Percentiles rank a stretch among this genome's conserved stretches.
These are phyloP conservation scores for Vespertilio murinus DNA, from an alignment of 2,797 vertebrate species.

Conservation along the genomic window DNA sequence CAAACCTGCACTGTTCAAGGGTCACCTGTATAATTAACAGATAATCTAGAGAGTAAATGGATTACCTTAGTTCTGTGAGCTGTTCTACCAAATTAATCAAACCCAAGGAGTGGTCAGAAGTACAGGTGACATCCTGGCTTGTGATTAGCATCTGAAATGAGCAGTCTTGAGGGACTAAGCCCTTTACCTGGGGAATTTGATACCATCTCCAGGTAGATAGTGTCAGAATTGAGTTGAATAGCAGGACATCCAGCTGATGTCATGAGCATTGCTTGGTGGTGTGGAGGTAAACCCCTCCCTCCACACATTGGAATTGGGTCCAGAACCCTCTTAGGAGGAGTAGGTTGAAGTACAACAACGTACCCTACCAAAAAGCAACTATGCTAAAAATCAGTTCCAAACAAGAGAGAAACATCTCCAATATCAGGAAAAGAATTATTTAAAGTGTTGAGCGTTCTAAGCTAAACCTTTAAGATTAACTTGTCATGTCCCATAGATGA, in stretches of 20 bases:
- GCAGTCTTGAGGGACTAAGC: not conserved
- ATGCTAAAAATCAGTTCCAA: conserved; percentile 7
- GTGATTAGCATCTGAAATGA: not conserved
- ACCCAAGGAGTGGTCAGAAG: not conserved
- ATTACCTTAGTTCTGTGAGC: not conserved
- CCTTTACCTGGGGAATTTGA: not conserved
- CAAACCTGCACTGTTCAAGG: not conserved
- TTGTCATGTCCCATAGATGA: not conserved
- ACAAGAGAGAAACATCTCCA: conserved; percentile 16
- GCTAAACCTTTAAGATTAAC: conserved; percentile 34
- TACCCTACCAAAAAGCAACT: conserved; percentile 11
- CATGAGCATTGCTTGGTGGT: not conserved
- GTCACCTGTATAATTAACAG: not conserved
- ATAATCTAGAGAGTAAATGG: not conserved
- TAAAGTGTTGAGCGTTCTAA: not conserved
- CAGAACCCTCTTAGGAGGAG: not conserved
- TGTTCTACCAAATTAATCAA: not conserved
- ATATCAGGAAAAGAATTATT: not conserved
- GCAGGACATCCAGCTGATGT: not conserved
- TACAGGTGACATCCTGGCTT: not conserved
- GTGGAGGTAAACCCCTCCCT: not conserved
- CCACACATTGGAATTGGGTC: not conserved
- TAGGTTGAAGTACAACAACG: not conserved
- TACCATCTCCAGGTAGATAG: not conserved
- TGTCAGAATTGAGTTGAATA: not conserved